These are phyloP conservation scores for Glyptemys insculpta DNA, from an alignment of 2,797 vertebrate genomes.

Conservation along the genomic window DNA sequence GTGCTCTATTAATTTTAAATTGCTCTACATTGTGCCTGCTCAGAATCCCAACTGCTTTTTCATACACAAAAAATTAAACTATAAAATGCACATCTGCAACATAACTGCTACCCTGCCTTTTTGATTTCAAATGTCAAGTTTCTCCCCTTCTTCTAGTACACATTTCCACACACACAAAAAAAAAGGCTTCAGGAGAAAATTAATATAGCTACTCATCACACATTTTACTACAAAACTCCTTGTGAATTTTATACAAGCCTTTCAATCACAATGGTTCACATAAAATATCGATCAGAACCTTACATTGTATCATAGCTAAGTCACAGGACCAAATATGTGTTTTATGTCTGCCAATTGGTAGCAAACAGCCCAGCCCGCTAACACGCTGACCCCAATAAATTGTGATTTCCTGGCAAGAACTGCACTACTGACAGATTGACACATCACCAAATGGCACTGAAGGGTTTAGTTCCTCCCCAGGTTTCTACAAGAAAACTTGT, in stretches of 20 bases:
- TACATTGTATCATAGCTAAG: slow-evolving; percentile 42
- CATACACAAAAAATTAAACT: slow-evolving; percentile 59
- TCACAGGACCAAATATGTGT: slow-evolving; percentile 61
- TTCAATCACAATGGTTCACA: neutral
- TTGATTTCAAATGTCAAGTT: slow-evolving; percentile 35
- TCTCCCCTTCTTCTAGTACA: slow-evolving; percentile 19
- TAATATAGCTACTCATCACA: neutral
- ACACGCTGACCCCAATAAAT: slow-evolving; percentile 53
- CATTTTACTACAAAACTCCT: neutral
- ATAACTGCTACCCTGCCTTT: slow-evolving; percentile 28
- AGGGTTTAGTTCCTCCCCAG: slow-evolving; percentile 52
- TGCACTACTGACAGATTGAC: slow-evolving; percentile 53
- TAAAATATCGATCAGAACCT: slow-evolving; percentile 26
- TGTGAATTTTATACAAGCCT: neutral
- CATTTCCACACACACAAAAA: neutral
- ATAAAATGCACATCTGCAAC: slow-evolving; percentile 47
- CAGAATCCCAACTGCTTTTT: slow-evolving; percentile 58
- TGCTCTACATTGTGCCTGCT: slow-evolving; percentile 61
- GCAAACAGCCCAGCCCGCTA: slow-evolving; percentile 64
- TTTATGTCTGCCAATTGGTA: slow-evolving; percentile 68
- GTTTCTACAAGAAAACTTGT: slow-evolving; percentile 14
- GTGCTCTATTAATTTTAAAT: slow-evolving; percentile 74
- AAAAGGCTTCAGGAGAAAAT: neutral
- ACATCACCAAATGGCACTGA: neutral
- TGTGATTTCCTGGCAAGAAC: slow-evolving; percentile 62